Evolutionary conservation across 2,888 invertebrate species (phyloP).

Genomic region (Erannis defoliaria): DNA sequence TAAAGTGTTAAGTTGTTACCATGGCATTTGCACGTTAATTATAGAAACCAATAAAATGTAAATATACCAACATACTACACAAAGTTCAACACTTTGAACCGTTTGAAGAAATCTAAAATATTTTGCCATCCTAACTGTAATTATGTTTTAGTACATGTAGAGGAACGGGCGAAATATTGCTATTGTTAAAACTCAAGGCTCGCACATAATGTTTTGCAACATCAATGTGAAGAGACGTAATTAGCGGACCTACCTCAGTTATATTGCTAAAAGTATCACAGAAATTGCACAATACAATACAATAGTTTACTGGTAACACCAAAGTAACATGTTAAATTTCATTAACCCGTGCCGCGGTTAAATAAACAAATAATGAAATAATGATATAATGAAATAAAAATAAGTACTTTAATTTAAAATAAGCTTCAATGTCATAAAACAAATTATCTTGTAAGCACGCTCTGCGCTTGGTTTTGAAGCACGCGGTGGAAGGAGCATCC

Average conservation of each 20-base stretch:
- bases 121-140: conserved; percentile 34
- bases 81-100: conserved; percentile 5
- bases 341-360: no score
- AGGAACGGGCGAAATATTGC: conserved; percentile 25
- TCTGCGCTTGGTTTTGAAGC: no score
- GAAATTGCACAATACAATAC: neutral
- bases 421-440: no score
- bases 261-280: neutral
- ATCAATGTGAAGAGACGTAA: conserved; percentile 1
- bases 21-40: conserved; percentile 15
- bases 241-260: neutral
- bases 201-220: conserved; percentile 9
- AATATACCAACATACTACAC: neutral
- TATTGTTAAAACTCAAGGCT: conserved; percentile 44
- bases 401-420: no score
- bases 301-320: neutral
- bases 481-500: no score
- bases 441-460: no score
- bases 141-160: conserved; percentile 30
- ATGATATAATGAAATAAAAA: no score
- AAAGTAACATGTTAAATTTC: no score
- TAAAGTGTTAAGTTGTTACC: no score
- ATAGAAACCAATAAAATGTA: conserved; percentile 14
- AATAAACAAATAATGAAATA: no score
- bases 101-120: conserved; percentile 4